Evolutionary conservation across 2,797 vertebrate species (phyloP).

Genomic region (Neosilurus hyrtlii): DNA sequence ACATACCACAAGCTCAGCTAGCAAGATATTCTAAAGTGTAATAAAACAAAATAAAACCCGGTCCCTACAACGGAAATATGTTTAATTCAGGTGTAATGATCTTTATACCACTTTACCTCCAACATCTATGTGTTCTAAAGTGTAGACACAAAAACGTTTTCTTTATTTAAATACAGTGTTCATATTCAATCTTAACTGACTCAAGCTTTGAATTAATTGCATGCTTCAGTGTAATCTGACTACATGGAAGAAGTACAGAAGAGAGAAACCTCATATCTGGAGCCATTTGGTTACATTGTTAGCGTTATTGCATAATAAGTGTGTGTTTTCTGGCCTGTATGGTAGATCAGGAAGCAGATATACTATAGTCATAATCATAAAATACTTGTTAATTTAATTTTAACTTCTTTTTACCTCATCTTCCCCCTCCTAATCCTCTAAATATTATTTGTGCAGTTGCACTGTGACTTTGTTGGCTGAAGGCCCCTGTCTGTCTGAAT

Average conservation of each 20-base stretch:
- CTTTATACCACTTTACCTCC: background rate
- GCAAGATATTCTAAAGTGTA: background rate
- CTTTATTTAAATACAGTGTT: background rate
- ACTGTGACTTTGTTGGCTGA: constrained; percentile 33
- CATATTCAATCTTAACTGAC: background rate
- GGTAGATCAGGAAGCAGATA: background rate
- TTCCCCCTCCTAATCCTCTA: background rate
- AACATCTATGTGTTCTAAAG: background rate
- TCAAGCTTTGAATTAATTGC: background rate
- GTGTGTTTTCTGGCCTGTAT: background rate
- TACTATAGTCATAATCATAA: background rate
- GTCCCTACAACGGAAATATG: background rate
- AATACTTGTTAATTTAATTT: no score
- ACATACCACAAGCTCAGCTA: background rate
- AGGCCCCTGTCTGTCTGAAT: constrained; percentile 18
- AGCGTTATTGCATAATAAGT: background rate
- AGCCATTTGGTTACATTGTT: background rate
- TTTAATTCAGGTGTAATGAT: background rate
- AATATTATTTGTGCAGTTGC: background rate
- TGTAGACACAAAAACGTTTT: no score
- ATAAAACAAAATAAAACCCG: background rate
- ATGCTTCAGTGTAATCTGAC: background rate
- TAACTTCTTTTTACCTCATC: background rate
- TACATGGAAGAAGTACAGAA: background rate
- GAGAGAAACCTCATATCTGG: constrained; percentile 19